Conservation (phyloP, 2,113 vertebrate genomes). For the Saiga tatarica region DNA sequence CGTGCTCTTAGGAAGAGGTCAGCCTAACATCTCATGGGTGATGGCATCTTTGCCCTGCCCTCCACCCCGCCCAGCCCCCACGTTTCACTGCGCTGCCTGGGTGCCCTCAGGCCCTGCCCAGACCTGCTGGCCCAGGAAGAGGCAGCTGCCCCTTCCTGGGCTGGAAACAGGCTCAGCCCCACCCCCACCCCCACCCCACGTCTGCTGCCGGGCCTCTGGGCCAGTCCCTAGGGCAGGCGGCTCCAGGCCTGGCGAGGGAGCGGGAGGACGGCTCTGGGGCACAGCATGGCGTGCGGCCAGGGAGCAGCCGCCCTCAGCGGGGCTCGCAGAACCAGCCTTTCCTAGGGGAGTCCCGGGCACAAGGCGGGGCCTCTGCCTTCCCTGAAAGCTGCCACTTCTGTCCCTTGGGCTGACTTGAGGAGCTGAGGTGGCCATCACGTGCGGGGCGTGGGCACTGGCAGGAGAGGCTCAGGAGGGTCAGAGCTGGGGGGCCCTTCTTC, state of each 20-base stretch:
- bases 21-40: rapidly evolving
- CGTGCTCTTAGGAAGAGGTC: not conserved
- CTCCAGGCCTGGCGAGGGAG: not conserved
- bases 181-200: not conserved
- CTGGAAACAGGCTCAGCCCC: not conserved
- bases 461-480: not conserved
- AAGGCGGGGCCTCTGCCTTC: rapidly evolving
- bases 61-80: not conserved
- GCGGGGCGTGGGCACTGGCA: not conserved
- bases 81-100: not conserved
- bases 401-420: not conserved
- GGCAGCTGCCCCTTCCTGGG: not conserved
- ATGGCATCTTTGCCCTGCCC: not conserved
- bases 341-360: rapidly evolving
- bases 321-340: not conserved
- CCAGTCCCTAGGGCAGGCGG: not conserved
- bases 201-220: not conserved
- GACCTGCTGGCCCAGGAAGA: not conserved
- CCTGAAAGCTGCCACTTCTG: not conserved
- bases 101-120: not conserved
- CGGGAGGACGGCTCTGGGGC: not conserved
- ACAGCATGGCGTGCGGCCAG: rapidly evolving
- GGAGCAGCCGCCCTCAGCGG: rapidly evolving
- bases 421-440: not conserved
- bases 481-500: not conserved